Base-by-base conservation (phyloP, 1,140 invertebrate species). In the Bombus sylvicola region DNA sequence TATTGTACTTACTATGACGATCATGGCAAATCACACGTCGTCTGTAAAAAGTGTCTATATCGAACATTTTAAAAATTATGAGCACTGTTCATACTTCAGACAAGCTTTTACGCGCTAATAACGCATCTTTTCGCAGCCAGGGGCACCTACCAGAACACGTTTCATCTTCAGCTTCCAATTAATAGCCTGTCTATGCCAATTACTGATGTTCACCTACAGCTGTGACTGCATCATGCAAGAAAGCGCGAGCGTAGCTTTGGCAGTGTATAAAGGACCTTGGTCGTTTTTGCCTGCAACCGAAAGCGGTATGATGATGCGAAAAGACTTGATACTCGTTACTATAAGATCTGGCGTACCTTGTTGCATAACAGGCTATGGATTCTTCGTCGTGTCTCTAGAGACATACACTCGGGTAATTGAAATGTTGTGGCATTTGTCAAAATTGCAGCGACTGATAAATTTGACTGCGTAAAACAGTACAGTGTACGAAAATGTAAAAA, bases 371-470 rank as follows among this genome's bases (percentile, higher is more conserved):
- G 91, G 86, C 53, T 83, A 82, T 5, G 59, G 69, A 73, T 92
- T 92, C n/a, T 68, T 71, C 15, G 53, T 83, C 34, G 71, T 91
- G 34, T 89, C 90, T 5, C 78, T 90, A 39, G 88, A 88, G 18
- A 88, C 87, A 39, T 89, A 82, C 12, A 89, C 66, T 0, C n/a
- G 73, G 37, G 86, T 86, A 86, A 31, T 31, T 8, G 28, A n/a
- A 64, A 75, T 25, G 34, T 15, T 8, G 18, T 2, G 5, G 0
- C 5, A 22, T 8, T 53, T 8, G 47, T 53, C 18, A 0, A 1
- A 18, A 53, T 18, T 6, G 18, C 47, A 6, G 18, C 0, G 18
- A 53, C 2, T 6, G 18, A 53, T 53, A 53, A 53, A 18, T 53
- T 53, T 6, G 1, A 0, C 47, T 6, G 15, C 0, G 15, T 18